Conservation (phyloP, 2,797 vertebrate genomes). For the Tapera naevia region DNA sequence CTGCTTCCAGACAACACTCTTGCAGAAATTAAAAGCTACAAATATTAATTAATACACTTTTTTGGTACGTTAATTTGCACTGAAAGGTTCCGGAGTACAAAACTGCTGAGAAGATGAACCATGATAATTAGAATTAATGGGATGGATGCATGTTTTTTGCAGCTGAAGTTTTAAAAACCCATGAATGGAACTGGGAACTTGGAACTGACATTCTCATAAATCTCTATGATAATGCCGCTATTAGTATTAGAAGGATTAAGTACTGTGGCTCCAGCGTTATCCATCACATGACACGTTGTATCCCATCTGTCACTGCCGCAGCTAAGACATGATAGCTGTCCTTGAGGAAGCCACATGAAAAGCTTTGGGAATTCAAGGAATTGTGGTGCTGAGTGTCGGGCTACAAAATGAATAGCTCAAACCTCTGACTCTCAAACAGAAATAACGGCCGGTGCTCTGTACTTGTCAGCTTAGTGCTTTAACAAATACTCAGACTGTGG, state of each 20-base stretch:
- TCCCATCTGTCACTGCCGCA: slow-evolving; percentile 81
- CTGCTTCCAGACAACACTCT: slow-evolving; percentile 90
- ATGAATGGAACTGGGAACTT: slow-evolving; percentile 83
- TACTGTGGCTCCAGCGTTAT: slow-evolving; percentile 81
- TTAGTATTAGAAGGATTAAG: slow-evolving; percentile 90
- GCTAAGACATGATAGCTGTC: slow-evolving; percentile 76
- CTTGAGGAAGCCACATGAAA: slow-evolving; percentile 76
- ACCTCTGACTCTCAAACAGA: slow-evolving; percentile 71
- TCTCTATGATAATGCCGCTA: slow-evolving; percentile 87
- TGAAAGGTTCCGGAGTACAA: slow-evolving; percentile 89
- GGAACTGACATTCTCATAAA: slow-evolving; percentile 92
- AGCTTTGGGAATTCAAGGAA: slow-evolving; percentile 80
- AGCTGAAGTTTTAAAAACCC: slow-evolving; percentile 85
- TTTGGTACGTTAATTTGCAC: slow-evolving; percentile 92
- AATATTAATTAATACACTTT: slow-evolving; percentile 98
- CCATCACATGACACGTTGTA: slow-evolving; percentile 82
- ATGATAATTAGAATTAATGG: slow-evolving; percentile 95
- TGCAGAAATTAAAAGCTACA: slow-evolving; percentile 95
- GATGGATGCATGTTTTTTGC: slow-evolving; percentile 85
- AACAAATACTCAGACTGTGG: slow-evolving; percentile 40
- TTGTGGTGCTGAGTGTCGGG: slow-evolving; percentile 67
- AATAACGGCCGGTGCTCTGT: slow-evolving; percentile 77
- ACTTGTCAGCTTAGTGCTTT: slow-evolving; percentile 79
- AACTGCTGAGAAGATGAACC: slow-evolving; percentile 87
- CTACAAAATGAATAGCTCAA: slow-evolving; percentile 77